A percentile compares a stretch with the other conserved stretches of the same genome.
phyloP scores from a whole-genome alignment of 2,888 invertebrate genomes.

The Junonia oenone region DNA sequence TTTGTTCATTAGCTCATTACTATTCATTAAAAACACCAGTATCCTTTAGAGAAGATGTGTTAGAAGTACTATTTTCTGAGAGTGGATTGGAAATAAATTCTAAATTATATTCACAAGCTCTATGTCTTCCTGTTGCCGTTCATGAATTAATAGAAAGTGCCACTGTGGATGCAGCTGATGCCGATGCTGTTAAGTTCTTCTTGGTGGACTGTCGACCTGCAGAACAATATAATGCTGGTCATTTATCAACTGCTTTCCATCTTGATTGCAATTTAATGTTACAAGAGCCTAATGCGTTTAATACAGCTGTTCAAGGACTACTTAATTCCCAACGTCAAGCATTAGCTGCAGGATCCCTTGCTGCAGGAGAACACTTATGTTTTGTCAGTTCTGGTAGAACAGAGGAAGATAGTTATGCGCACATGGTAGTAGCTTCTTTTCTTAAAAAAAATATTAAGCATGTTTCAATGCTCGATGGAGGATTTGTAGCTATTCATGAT shows the following conservation, averaged over 20 bases:
- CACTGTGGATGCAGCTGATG: slow-evolving; percentile 80
- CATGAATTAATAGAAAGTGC: slow-evolving; percentile 93
- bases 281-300: slow-evolving; percentile 96
- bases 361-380: slow-evolving; percentile 93
- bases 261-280: slow-evolving; percentile 98
- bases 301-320: slow-evolving; percentile 95
- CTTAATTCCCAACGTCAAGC: slow-evolving; percentile 93
- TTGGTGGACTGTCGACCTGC: slow-evolving; percentile 97
- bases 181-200: slow-evolving; percentile 91
- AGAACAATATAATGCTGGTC: slow-evolving; percentile 97
- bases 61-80: slow-evolving; percentile 82
- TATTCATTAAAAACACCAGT: slow-evolving; percentile 95
- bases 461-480: slow-evolving; percentile 94
- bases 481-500: slow-evolving; percentile 91
- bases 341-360: slow-evolving; percentile 90
- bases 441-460: slow-evolving; percentile 95
- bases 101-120: slow-evolving; percentile 86
- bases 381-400: slow-evolving; percentile 95
- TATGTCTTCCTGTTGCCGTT: slow-evolving; percentile 97
- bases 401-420: slow-evolving; percentile 96
- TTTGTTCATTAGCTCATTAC: slow-evolving; percentile 97
- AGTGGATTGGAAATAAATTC: slow-evolving; percentile 80
- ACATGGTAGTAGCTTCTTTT: slow-evolving; percentile 99
- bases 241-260: slow-evolving; percentile 98
- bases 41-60: slow-evolving; percentile 92